A percentile compares a stretch with the other conserved stretches of the same genome.
phyloP scores from a whole-genome alignment of 2,888 invertebrate genomes.

The Branchellion lobata region DNA sequence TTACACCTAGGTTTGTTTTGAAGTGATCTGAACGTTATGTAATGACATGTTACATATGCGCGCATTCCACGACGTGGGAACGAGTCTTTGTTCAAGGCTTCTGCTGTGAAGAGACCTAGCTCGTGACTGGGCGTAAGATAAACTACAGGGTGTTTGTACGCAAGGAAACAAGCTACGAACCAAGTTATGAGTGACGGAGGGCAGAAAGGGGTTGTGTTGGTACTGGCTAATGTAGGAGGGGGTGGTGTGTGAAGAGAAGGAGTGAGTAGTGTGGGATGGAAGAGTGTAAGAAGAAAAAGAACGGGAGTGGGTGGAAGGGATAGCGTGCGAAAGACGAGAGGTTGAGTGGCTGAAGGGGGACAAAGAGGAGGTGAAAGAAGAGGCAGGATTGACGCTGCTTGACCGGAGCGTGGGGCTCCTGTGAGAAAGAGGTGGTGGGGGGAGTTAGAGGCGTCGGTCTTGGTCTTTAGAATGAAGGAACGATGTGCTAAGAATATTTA shows the following conservation, averaged over 20 bases:
- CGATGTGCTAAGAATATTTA: neutral
- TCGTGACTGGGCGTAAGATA: no score
- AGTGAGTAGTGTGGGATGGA: neutral
- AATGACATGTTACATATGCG: no score
- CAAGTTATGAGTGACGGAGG: neutral
- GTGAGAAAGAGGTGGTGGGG: neutral
- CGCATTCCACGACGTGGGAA: no score
- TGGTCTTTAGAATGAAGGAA: neutral
- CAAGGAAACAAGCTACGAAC: neutral
- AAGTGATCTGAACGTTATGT: no score
- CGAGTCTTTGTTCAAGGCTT: no score
- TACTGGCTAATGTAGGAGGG: neutral
- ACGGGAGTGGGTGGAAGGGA: neutral
- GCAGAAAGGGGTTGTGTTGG: neutral
- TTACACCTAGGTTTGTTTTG: no score
- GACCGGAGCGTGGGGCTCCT: conserved; percentile 1
- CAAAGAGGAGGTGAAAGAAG: no score
- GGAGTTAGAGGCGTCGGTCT: neutral
- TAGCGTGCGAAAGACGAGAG: neutral
- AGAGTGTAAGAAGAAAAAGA: neutral
- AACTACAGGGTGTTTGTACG: no score
- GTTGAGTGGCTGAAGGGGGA: neutral
- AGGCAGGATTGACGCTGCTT: neutral
- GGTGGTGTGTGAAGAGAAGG: neutral
- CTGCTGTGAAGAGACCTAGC: no score